Base-by-base conservation (phyloP, 2,797 vertebrate species). In the Crypturellus tataupa region DNA sequence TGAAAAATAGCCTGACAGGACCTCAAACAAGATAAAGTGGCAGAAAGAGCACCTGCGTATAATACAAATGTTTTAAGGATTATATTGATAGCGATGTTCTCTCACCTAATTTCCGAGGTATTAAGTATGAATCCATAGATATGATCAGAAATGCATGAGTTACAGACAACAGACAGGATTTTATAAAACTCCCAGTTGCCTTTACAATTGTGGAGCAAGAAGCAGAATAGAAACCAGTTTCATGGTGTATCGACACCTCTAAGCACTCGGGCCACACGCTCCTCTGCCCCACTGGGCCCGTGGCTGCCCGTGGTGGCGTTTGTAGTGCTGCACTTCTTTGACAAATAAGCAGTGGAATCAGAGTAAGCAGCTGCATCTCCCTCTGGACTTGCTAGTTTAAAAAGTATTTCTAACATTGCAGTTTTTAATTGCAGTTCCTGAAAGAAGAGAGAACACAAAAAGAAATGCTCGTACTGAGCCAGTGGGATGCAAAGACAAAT, bases 1-100 rank as follows among this genome's bases (percentile, higher is more conserved):
- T 85, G 68, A 85, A 87, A 94, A 94, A 85, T 25, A 79, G n/a
- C 29, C 62, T 81, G 73, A 72, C 70, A 59, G 14, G 59, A 51
- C 0, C 5, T 20, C 37, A 24, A 89, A 16, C 56, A 67, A 93
- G 71, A 87, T 71, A 65, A 91, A 94, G 93, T 12, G 20, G 40
- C 44, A 91, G n/a, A 40, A 86, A 87, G 85, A 46, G 65, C 49
- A 77, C 12, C 24, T 42, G 44, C 3, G 27, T 76, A 47, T 58
- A 46, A 64, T 44, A 53, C 9, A 79, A 80, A 81, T 58, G 29
- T 9, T 13, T 65, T 65, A 3, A 31, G 72, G 31, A 31, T 76
- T 29, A 18, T 68, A 58, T 58, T 65, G 67, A 83, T 49, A 56
- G 29, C 24, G 80, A 73, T 84, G 92, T 68, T 69, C 31, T 37